Evolutionary conservation across 2,888 invertebrate species (phyloP), one percentile per base, ranked within the genome.

Genomic region (Brenthis hecate): DNA sequence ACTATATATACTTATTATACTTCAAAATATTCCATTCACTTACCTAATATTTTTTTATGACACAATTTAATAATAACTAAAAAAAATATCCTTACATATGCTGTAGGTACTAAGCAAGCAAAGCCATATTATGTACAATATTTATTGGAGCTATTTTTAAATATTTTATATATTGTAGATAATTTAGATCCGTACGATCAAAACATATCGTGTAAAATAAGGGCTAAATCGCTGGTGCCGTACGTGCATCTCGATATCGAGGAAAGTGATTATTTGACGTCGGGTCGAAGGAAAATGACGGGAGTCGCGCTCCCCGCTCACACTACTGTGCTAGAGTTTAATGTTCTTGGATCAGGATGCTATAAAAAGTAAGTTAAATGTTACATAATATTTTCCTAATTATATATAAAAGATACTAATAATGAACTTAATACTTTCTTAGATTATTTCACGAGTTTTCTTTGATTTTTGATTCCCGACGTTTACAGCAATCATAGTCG

Each of bases 191-290:
- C 94, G 51, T 90, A 90, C 53, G 93, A 95, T 65, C 87, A 91
- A 71, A 94, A 94, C 76, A 83, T 94, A 63, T 75, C 86, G 32
- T 94, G 94, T 50, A 83, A 85, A 53, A 82, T 96, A 54, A 85
- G 81, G 56, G 96, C 93, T 0, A 94, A 93, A 75, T 95, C 96
- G 72, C 77, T 95, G 63, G 89, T 96, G 72, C 96, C 96, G 0
- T 94, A 94, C 76, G 96, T 95, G 77, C 96, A 96, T 81, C 94
- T 96, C 76, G 95, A 96, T 73, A 87, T 96, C 56, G 94, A 94
- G 73, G 94, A 94, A 69, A 95, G 94, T 62, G 94, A 95, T 83
- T 95, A 95, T 81, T 80, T 95, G 60, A 85, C 86, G 2, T 89
- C 88, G n/a, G 87, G 90, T 36, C 84, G 89, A 72, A 88, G 93